Evolutionary conservation across 2,888 invertebrate genomes (phyloP).

Genomic region (Laspeyria flexula): DNA sequence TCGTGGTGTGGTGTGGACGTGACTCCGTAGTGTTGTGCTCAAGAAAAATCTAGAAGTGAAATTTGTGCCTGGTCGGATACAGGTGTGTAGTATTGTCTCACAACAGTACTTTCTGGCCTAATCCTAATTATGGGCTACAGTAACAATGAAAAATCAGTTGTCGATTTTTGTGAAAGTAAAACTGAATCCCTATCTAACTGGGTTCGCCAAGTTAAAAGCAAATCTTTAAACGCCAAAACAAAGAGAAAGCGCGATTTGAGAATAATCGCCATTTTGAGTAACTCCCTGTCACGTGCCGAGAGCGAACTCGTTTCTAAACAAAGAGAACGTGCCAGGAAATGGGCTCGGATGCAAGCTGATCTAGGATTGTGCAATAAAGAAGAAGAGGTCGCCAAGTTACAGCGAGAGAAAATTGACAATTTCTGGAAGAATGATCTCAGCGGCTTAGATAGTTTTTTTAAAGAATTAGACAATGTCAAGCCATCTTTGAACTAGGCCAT

Average conservation of each 20-base stretch:
- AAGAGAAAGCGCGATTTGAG: constrained; percentile 87
- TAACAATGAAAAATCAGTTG: constrained; percentile 76
- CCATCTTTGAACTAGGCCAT: constrained; percentile 65
- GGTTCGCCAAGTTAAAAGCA: constrained; percentile 88
- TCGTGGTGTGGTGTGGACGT: constrained; percentile 67
- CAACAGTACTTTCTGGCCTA: constrained; percentile 67
- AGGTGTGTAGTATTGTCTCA: constrained; percentile 80
- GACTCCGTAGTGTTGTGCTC: constrained; percentile 63
- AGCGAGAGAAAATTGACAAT: constrained; percentile 78
- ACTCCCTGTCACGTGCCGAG: constrained; percentile 86
- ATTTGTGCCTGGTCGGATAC: constrained; percentile 78
- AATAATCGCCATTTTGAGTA: constrained; percentile 88
- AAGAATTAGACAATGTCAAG: constrained; percentile 87
- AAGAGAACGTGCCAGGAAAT: constrained; percentile 86
- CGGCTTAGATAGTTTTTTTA: constrained; percentile 89
- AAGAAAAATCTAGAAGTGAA: constrained; percentile 60
- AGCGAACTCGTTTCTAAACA: constrained; percentile 87
- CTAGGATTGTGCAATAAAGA: constrained; percentile 77
- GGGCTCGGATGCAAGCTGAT: constrained; percentile 85
- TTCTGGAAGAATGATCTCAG: constrained; percentile 87
- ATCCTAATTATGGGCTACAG: constrained; percentile 74
- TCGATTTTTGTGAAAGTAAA: constrained; percentile 85
- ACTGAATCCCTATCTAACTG: constrained; percentile 86
- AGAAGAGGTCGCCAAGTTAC: constrained; percentile 76
- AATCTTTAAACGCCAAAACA: constrained; percentile 85